Conservation (phyloP, 1,140 invertebrate genomes). For the Trigoniulus corallinus region DNA sequence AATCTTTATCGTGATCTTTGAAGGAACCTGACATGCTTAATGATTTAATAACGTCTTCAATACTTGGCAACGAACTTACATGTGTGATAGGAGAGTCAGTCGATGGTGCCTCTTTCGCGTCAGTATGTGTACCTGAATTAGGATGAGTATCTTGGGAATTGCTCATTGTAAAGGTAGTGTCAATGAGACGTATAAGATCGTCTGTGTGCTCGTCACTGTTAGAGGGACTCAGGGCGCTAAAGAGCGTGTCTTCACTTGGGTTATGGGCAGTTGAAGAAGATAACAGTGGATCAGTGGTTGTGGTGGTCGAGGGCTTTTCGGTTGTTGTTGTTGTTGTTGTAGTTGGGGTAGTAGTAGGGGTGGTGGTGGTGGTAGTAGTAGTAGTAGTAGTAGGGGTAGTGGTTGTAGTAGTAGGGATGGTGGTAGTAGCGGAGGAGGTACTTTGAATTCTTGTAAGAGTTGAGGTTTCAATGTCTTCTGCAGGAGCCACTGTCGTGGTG, state of each 20-base stretch:
- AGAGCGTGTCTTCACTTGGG: too few relatives aligned
- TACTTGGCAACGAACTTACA: background rate
- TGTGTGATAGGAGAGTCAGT: background rate
- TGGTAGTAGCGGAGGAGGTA: too few relatives aligned
- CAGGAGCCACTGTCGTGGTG: too few relatives aligned
- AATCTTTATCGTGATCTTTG: too few relatives aligned
- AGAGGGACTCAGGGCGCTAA: too few relatives aligned
- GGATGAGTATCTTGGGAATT: too few relatives aligned
- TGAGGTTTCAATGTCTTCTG: too few relatives aligned
- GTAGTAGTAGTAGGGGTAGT: background rate
- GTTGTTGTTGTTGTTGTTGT: slow-evolving; percentile 20
- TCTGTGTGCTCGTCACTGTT: too few relatives aligned
- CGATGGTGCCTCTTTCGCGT: background rate
- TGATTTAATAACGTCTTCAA: background rate
- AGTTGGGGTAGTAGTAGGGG: slow-evolving; percentile 19
- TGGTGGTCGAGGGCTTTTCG: background rate
- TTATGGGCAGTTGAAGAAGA: background rate
- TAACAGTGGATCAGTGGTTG: slow-evolving; percentile 18
- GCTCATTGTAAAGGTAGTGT: too few relatives aligned
- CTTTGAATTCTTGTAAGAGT: too few relatives aligned
- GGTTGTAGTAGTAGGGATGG: background rate
- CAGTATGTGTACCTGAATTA: background rate
- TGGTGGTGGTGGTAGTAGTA: slow-evolving; percentile 12
- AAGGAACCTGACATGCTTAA: background rate
- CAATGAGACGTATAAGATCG: too few relatives aligned